Conservation (phyloP, 2,888 invertebrate species). For the Tinea pellionella region DNA sequence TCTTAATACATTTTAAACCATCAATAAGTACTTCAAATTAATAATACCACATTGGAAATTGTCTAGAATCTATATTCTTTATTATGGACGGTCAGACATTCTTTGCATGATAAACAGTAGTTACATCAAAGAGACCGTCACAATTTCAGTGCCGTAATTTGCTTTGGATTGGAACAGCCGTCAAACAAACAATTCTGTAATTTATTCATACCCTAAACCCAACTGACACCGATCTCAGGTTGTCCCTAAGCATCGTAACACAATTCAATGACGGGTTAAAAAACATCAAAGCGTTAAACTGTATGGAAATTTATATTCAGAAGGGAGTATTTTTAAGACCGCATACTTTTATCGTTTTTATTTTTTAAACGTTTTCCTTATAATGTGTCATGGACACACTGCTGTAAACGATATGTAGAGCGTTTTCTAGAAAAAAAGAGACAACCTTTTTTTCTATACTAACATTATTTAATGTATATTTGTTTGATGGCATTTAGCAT, state of each 20-base stretch:
- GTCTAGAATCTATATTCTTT: not conserved
- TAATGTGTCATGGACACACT: not conserved
- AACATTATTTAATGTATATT: too few relatives aligned
- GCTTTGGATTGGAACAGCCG: slow-evolving; percentile 20
- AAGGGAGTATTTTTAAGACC: not conserved
- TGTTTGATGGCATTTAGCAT: too few relatives aligned
- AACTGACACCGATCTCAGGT: slow-evolving; percentile 1
- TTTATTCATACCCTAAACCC: slow-evolving; percentile 28
- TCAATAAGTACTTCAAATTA: too few relatives aligned
- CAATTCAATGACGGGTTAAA: not conserved
- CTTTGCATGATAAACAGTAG: not conserved
- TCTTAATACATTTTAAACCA: too few relatives aligned
- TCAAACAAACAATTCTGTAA: slow-evolving; percentile 28
- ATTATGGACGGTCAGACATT: not conserved
- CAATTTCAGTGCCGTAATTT: slow-evolving; percentile 22
- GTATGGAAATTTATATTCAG: not conserved
- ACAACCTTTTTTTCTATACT: not conserved
- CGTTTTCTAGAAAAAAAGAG: not conserved
- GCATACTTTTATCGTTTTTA: not conserved
- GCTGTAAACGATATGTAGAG: not conserved
- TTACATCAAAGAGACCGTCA: not conserved
- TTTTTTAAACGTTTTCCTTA: not conserved
- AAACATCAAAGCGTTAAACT: not conserved
- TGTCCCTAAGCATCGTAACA: not conserved
- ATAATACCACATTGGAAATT: too few relatives aligned